Evolutionary conservation across 2,797 vertebrate species (phyloP), one percentile per base, ranked within the genome.

Genomic region (Phrynocephalus guinanensis): DNA sequence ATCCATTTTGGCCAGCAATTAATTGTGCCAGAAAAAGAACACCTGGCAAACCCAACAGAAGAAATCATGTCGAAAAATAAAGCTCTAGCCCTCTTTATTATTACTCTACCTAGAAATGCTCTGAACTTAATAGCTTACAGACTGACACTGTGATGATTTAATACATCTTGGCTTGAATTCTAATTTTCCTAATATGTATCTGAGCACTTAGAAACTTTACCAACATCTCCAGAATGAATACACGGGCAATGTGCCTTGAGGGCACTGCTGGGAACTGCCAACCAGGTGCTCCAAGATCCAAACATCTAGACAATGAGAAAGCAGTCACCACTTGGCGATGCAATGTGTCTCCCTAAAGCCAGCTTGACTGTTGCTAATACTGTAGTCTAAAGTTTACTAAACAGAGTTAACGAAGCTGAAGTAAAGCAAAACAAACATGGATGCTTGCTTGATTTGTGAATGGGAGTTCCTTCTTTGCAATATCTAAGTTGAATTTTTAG

Each of bases 61-160:
- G 88, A 91, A 93, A 93, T 91, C 79, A 91, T 89, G 89, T 91
- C 90, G 82, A 90, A 92, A 95, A 94, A 91, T 91, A 95, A 87
- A 75, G 84, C 81, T 94, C 88, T 91, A 80, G 60, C 71, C 91
- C 86, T 87, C 86, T 93, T 73, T 89, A 85, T 87, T 92, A 95
- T 93, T 93, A 88, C 90, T 92, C 85, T 93, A 63, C 71, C 79
- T 91, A 76, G 88, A 94, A 92, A 81, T 92, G 93, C 88, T n/a
- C 81, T 93, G 91, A 84, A 93, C 95, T 95, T 96, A 97, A 97
- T 97, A 95, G 92, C 48, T 93, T 92, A 30, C 76, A 89, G 93
- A 94, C 90, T 90, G 90, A 89, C 83, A 89, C 82, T 92, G 77
- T 94, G 91, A 87, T 94, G 93, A 95, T 96, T 96, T 95, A 94